Evolutionary conservation across 2,888 invertebrate species (phyloP), one percentile per base, ranked within the genome.

Genomic region (Coelopa pilipes): DNA sequence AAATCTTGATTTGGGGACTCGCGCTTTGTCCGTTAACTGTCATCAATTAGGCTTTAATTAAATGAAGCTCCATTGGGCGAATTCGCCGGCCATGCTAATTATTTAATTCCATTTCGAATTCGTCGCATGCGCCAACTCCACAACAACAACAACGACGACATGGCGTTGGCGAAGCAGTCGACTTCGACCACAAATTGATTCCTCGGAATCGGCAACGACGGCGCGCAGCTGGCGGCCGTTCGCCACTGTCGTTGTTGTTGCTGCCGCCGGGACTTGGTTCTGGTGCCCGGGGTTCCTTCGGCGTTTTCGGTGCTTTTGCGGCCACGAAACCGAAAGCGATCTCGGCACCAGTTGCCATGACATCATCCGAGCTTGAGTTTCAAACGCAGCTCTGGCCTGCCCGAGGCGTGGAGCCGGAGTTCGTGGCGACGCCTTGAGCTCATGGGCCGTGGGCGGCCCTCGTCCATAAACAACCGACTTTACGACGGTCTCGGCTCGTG

Each of bases 71-170:
- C 45, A 47, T 69, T 71, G 15, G 50, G 19, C 17, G 24, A 60
- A 70, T 71, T 49, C 50, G 17, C 34, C 15, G n/a, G 53, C 9
- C n/a, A 50, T 60, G 45, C 49, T 68, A 68, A 70, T 71, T 62
- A 49, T 34, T 71, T 71, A 53, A 71, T 71, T 71, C 50, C 15
- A 63, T 71, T 71, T 5, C 60, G n/a, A 71, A 63, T 63, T 62
- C 66, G 13, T 21, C 34, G 24, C 10, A 53, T 59, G 57, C 21
- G 57, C 17, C 15, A 2, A 13, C 46, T 46, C 7, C 50, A 34
- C 34, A 34, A 34, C 2, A 34, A 34, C 34, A 34, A 34, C 34
- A 34, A 34, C 7, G 34, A 34, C 7, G 34, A 34, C 34, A n/a
- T n/a, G n/a, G n/a, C n/a, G n/a, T n/a, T n/a, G n/a, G n/a, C n/a